phyloP scores from a whole-genome alignment of 2,888 invertebrate genomes.

The Alentia gelatinosa region DNA sequence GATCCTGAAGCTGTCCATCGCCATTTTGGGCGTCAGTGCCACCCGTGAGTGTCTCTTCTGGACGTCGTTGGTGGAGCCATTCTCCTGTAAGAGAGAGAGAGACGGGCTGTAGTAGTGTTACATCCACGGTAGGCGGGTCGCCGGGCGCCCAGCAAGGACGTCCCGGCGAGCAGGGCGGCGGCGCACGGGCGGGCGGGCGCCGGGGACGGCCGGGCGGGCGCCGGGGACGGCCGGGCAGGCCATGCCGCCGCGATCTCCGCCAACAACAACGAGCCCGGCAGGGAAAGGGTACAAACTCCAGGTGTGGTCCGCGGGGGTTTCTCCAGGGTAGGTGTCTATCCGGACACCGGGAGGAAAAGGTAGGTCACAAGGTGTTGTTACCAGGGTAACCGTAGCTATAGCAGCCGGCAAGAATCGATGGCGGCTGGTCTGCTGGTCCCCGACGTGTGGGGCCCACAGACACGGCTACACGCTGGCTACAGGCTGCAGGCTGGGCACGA shows the following conservation, averaged over 20 bases:
- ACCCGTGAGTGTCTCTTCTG: slow-evolving; percentile 47
- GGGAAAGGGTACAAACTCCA: not conserved
- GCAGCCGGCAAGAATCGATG: not conserved
- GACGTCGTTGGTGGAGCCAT: slow-evolving; percentile 36
- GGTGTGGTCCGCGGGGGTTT: not conserved
- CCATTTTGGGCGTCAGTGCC: slow-evolving; percentile 53
- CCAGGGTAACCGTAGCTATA: slow-evolving; percentile 25
- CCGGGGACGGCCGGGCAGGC: not conserved
- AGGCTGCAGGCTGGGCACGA: not conserved
- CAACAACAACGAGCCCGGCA: not conserved
- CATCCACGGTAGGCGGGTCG: too few relatives aligned
- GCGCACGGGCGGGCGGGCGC: not conserved
- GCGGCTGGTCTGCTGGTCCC: not conserved
- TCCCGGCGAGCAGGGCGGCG: not conserved
- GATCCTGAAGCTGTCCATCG: slow-evolving; percentile 56
- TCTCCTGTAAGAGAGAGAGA: not conserved
- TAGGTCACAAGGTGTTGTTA: not conserved
- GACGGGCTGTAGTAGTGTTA: not conserved
- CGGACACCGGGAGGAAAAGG: not conserved
- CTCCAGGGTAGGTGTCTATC: not conserved
- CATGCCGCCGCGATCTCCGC: not conserved
- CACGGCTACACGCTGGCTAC: not conserved
- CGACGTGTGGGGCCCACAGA: not conserved
- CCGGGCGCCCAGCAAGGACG: not conserved
- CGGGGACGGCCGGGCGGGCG: not conserved